phyloP scores from a whole-genome alignment of 92 coral and sea anemone genomes.

The Pocillopora grandis region DNA sequence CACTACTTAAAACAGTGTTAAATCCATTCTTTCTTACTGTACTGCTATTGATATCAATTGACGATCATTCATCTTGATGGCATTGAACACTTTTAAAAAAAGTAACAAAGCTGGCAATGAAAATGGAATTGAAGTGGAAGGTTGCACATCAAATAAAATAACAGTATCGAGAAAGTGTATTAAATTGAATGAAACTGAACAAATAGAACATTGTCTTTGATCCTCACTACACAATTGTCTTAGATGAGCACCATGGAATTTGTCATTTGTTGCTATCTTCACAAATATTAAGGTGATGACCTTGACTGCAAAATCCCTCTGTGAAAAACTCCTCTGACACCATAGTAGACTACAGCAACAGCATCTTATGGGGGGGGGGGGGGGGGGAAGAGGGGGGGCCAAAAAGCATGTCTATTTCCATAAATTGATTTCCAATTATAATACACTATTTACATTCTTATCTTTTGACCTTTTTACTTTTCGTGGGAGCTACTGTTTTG shows the following conservation, averaged over 20 bases:
- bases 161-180: background rate
- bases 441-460: background rate
- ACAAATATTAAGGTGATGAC: background rate
- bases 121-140: too few species aligned
- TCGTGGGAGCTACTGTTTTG: conserved; percentile 28
- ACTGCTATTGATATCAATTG: too few species aligned
- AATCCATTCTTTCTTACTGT: too few species aligned
- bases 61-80: too few species aligned
- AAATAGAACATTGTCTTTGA: background rate
- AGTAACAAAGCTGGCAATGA: too few species aligned
- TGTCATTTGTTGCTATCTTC: background rate
- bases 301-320: background rate
- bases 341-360: too few species aligned
- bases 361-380: too few species aligned
- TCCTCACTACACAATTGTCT: background rate
- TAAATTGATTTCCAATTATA: background rate
- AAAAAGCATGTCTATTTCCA: background rate
- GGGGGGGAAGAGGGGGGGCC: too few species aligned
- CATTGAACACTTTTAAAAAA: too few species aligned
- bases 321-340: too few species aligned
- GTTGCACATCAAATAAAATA: background rate
- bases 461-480: conserved; percentile 43
- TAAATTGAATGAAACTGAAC: background rate
- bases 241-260: background rate
- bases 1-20: too few species aligned